Conservation (phyloP, 2,888 invertebrate genomes). For the Anticlea derivata region DNA sequence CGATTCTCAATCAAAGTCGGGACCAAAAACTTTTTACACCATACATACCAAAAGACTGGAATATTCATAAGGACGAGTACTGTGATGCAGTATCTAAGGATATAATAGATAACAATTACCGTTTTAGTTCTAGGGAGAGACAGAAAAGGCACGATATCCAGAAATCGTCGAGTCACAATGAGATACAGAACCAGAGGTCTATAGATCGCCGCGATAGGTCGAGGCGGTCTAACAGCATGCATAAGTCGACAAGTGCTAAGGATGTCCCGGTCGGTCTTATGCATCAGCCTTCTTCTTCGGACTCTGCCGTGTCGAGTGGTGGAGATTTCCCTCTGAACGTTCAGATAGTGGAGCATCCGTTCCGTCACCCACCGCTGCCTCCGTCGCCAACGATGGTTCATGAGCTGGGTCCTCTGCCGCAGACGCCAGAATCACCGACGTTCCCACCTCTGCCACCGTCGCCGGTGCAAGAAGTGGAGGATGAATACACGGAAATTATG, state of each 20-base stretch:
- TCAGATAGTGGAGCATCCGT: conserved; percentile 86
- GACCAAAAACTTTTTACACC: conserved; percentile 81
- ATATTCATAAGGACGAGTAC: conserved; percentile 83
- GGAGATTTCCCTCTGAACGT: conserved; percentile 86
- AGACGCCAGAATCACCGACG: conserved; percentile 78
- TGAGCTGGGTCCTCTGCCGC: conserved; percentile 76
- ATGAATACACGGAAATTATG: conserved; percentile 88
- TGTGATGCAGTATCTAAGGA: conserved; percentile 81
- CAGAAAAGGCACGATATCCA: conserved; percentile 84
- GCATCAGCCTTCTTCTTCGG: conserved; percentile 79
- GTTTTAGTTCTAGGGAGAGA: conserved; percentile 81
- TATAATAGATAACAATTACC: conserved; percentile 79
- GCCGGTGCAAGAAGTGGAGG: conserved; percentile 91
- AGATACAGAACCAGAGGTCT: conserved; percentile 82
- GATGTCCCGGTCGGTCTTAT: conserved; percentile 86
- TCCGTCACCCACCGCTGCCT: conserved; percentile 72
- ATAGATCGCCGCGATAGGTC: conserved; percentile 79
- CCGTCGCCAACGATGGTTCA: conserved; percentile 69
- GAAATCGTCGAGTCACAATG: conserved; percentile 85
- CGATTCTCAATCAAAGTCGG: conserved; percentile 85
- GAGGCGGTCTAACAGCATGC: conserved; percentile 86
- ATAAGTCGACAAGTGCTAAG: conserved; percentile 89
- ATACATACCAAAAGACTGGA: conserved; percentile 83
- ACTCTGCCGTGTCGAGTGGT: conserved; percentile 79
- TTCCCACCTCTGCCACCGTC: conserved; percentile 93